phyloP scores from a whole-genome alignment of 2,113 vertebrate species.

The Dipodomys stephensi region DNA sequence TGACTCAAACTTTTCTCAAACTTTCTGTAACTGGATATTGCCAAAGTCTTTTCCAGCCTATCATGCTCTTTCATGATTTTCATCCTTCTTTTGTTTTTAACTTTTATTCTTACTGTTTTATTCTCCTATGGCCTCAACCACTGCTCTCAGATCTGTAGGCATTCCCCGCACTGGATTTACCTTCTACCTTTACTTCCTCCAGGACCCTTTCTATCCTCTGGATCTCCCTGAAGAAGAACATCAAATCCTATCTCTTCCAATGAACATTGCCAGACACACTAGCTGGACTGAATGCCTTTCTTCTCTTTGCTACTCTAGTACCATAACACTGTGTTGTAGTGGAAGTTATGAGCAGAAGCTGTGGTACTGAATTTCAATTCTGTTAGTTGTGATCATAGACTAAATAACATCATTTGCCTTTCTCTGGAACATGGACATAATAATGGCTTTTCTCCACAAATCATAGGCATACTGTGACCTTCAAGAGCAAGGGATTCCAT shows the following conservation, averaged over 20 bases:
- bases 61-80: not conserved
- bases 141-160: not conserved
- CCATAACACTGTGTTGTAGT: not conserved
- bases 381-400: not conserved
- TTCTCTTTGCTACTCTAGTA: not conserved
- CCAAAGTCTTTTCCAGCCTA: not conserved
- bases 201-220: not conserved
- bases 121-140: not conserved
- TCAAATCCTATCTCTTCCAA: not conserved
- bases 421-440: not conserved
- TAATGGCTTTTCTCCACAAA: not conserved
- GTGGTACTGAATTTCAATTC: not conserved
- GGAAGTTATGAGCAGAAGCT: not conserved
- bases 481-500: not conserved
- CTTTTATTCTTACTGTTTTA: not conserved
- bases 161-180: rapidly evolving
- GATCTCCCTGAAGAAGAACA: not conserved
- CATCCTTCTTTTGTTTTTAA: not conserved
- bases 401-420: slow-evolving; percentile 11
- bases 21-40: not conserved
- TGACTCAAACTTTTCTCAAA: not conserved
- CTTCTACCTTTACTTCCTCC: not conserved
- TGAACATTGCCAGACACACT: not conserved
- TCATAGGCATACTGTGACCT: not conserved
- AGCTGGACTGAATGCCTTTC: not conserved